These are phyloP conservation scores for Myotis davidii DNA, from an alignment of 2,113 vertebrate species.

Conservation along the genomic window DNA sequence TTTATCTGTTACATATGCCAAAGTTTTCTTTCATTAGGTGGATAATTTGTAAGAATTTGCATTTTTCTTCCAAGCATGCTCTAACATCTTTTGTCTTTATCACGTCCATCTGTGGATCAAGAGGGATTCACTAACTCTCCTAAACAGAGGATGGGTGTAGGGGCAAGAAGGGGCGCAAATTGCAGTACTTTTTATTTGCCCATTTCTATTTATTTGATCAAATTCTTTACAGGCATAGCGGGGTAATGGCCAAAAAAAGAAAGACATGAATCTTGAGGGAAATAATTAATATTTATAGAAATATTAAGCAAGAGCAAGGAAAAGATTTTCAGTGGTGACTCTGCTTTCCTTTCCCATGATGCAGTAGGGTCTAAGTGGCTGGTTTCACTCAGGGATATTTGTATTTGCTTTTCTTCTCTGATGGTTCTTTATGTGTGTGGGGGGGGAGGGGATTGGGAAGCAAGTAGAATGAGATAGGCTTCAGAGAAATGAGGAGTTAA, in stretches of 20 bases:
- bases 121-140: background rate
- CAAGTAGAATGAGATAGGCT: background rate
- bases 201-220: conserved; percentile 20
- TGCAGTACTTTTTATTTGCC: background rate
- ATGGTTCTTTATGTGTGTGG: background rate
- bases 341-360: background rate
- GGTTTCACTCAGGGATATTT: conserved; percentile 19
- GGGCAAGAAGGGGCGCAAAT: background rate
- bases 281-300: conserved; percentile 43
- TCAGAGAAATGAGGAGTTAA: conserved; percentile 52
- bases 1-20: background rate
- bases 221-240: conserved; percentile 22
- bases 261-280: background rate
- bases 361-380: background rate
- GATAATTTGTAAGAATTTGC: conserved; percentile 7
- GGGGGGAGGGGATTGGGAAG: background rate
- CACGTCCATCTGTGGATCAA: conserved; percentile 11
- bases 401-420: conserved; percentile 44
- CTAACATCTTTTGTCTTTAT: conserved; percentile 36
- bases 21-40: background rate
- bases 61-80: background rate
- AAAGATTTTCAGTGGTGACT: background rate
- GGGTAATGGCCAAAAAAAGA: background rate
- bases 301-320: background rate
- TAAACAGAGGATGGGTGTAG: background rate